phyloP scores from a whole-genome alignment of 2,113 vertebrate species.

The Propithecus coquereli region DNA sequence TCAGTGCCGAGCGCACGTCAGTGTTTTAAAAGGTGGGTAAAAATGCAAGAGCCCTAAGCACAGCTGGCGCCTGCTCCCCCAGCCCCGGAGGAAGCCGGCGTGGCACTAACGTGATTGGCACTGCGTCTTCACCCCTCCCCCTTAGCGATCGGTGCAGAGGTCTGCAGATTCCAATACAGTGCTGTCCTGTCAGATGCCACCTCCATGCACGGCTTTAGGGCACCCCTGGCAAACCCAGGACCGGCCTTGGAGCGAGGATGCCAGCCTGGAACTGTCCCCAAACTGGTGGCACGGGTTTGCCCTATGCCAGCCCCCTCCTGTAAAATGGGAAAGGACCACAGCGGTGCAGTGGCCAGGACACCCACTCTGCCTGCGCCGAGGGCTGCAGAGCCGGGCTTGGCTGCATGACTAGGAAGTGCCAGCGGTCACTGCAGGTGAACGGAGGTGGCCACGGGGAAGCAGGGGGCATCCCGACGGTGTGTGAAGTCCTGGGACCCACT shows the following conservation, averaged over 20 bases:
- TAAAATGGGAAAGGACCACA: accelerated
- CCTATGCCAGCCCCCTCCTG: accelerated
- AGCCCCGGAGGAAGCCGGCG: not conserved
- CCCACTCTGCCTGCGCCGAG: accelerated
- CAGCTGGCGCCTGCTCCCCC: not conserved
- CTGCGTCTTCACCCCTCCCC: not conserved
- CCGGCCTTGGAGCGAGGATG: accelerated
- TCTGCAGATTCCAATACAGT: accelerated
- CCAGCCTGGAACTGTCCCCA: not conserved
- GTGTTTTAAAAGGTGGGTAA: not conserved
- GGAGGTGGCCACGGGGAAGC: accelerated
- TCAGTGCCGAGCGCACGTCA: accelerated
- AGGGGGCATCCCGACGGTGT: accelerated
- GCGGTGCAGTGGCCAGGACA: no score
- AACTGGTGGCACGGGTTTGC: accelerated
- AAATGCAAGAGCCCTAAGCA: not conserved
- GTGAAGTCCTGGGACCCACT: accelerated
- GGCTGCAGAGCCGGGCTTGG: not conserved
- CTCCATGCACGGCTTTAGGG: accelerated
- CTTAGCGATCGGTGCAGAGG: not conserved
- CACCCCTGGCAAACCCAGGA: not conserved
- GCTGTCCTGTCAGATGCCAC: not conserved
- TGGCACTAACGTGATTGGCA: conserved; percentile 30
- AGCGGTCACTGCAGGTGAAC: not conserved
- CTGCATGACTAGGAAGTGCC: not conserved